Evolutionary conservation across 2,113 vertebrate genomes (phyloP), one percentile per base, ranked within the genome.

Genomic region (Upupa epops): DNA sequence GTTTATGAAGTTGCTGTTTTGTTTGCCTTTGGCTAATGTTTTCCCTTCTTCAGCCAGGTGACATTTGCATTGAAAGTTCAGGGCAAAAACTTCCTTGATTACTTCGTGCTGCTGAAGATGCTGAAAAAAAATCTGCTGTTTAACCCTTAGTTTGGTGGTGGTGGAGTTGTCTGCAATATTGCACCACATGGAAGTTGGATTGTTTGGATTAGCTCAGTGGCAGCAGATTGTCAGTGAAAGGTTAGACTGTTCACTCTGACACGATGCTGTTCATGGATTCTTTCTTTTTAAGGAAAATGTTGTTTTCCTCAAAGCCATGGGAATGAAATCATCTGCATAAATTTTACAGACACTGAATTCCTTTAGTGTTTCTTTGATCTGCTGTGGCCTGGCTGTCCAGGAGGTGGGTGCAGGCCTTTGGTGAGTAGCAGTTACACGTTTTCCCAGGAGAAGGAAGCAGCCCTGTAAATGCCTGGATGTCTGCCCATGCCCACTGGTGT

Each of bases 81-180:
- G 42, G 15, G 71, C 8, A 51, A 81, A 81, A 9, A 49, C 2
- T 82, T 49, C 32, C 36, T 60, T 26, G 16, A n/a, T 45, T n/a
- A 3, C 32, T 83, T 49, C 51, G 31, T 70, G 20, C n/a, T 52
- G 36, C 26, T 73, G 34, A n/a, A n/a, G 5, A 3, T 6, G 26
- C 10, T 31, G 19, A 48, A 32, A 36, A 20, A 54, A 6, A 9
- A 13, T 21, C 0, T 37, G 8, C 40, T 18, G 19, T 24, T 73
- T 55, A 45, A 25, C 55, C 15, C 13, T 51, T 34, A 36, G 20
- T 49, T 36, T 29, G 68, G 4, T 40, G 42, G 2, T 8, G 8
- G 25, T 18, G 21, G 5, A 49, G 31, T 17, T 40, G 0, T 0
- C 5, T 13, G 34, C 13, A 5, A 34, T 6, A 1, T 4, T 59